Evolutionary conservation across 1,140 invertebrate genomes (phyloP).

Genomic region (Chionoecetes opilio): DNA sequence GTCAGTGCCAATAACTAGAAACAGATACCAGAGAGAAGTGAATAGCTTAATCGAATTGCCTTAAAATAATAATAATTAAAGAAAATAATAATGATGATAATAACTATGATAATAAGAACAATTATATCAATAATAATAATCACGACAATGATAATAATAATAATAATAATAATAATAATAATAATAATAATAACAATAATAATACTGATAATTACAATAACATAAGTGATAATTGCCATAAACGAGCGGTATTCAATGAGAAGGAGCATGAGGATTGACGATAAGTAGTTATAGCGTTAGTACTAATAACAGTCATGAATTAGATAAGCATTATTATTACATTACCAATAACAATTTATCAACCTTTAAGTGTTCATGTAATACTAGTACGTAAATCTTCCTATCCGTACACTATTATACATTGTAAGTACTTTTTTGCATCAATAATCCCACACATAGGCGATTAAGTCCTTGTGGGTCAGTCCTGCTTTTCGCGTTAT

Average conservation of each 20-base stretch:
- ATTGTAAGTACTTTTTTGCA: neutral
- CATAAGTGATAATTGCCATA: neutral
- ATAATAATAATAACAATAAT: neutral
- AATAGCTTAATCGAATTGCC: too few species aligned
- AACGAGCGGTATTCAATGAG: neutral
- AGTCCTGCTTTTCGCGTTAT: too few species aligned
- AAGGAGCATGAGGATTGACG: neutral
- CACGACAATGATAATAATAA: neutral
- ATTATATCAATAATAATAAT: neutral
- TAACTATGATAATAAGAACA: neutral
- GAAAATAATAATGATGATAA: neutral
- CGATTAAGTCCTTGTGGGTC: too few species aligned
- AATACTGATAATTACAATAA: neutral
- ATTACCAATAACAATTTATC: neutral
- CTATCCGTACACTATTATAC: neutral
- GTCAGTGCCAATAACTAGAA: too few species aligned
- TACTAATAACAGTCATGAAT: neutral
- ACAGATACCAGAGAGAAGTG: too few species aligned
- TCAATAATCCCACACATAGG: neutral
- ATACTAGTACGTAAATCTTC: neutral
- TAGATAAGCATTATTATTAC: neutral
- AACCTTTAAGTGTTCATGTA: neutral
- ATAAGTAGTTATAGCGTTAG: neutral
- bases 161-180: neutral
- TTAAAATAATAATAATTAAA: neutral